Evolutionary conservation across 2,888 invertebrate species (phyloP), one percentile per base, ranked within the genome.

Genomic region (Cosmia pyralina): DNA sequence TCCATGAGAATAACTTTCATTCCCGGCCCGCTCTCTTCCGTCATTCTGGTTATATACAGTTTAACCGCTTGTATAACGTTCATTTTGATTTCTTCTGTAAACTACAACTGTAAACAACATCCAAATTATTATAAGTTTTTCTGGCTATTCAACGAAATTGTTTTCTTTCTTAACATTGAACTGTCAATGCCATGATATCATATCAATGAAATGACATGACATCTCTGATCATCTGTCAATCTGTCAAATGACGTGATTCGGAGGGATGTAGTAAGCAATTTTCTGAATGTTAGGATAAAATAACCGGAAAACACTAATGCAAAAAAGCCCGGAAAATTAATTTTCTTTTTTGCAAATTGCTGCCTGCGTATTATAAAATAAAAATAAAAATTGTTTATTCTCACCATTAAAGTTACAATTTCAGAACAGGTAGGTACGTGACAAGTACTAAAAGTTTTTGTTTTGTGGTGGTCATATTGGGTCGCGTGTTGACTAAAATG

Each of bases 1-100:
- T 99, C 99, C 98, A 99, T 98, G 64, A 99, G 95, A 83, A 99
- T 97, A 58, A 99, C 98, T 97, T 99, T 99, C 99, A 99, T 99
- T 67, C 99, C 99, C 1, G 99, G 99, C 4, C 99, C 99, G 91
- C 99, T 98, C 90, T 99, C 99, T 84, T 98, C 98, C 8, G 99
- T 98, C 99, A 99, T 99, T 96, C 99, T 99, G 62, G 98, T 98
- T 79, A 99, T 97, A 93, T 99, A 99, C 92, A 98, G 97, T 93
- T 99, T 99, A 11, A 99, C 97, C 62, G 99, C 99, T 85, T 97
- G 97, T 88, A 99, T 97, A 34, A 99, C 98, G 95, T 99, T 99
- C 99, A 99, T 98, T 91, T 96, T 97, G 63, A 50, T 69, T 34
- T 28, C 19, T 38, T 66, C 7, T 44, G 0, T 50, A 58, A 46